Percentiles rank a stretch among this genome's conserved stretches.
These are phyloP conservation scores for Meiosimyza decipiens DNA, from an alignment of 2,888 invertebrate species.

Conservation along the genomic window DNA sequence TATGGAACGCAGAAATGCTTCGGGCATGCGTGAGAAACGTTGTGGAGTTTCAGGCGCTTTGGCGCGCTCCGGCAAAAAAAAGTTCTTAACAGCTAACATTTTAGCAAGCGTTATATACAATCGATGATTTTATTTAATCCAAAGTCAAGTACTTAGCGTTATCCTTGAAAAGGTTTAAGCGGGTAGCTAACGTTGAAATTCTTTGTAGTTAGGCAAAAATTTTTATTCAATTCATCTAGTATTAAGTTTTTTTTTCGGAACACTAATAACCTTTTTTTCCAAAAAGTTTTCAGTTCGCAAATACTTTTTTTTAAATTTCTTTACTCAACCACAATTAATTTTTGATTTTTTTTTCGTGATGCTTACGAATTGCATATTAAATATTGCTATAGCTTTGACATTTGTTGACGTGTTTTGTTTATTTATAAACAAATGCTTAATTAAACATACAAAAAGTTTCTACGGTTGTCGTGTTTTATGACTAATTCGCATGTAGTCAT, in stretches of 20 bases:
- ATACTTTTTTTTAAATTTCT: too few species aligned
- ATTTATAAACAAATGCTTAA: not conserved
- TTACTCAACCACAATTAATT: not conserved
- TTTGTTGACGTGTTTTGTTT: not conserved
- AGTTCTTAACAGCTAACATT: constrained; percentile 80
- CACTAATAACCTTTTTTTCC: too few species aligned
- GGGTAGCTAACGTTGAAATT: too few species aligned
- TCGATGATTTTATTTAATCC: too few species aligned
- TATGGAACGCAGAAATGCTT: constrained; percentile 79
- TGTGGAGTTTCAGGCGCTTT: constrained; percentile 70
- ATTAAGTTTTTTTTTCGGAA: too few species aligned
- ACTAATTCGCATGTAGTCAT: constrained; percentile 23
- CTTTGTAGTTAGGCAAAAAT: too few species aligned
- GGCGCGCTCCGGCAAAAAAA: constrained; percentile 74
- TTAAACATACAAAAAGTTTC: not conserved
- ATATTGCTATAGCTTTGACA: not conserved
- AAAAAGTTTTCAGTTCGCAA: too few species aligned
- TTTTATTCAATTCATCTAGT: too few species aligned
- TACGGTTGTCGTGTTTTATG: constrained; percentile 5
- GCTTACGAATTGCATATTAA: not conserved
- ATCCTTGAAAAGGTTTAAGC: not conserved
- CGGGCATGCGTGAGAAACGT: constrained; percentile 76
- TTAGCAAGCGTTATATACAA: not conserved
- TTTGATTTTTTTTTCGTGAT: not conserved
- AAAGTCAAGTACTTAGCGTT: constrained; percentile 17